Base-by-base conservation (phyloP, 2,888 invertebrate genomes). In the Carpatolechia fugitivella region DNA sequence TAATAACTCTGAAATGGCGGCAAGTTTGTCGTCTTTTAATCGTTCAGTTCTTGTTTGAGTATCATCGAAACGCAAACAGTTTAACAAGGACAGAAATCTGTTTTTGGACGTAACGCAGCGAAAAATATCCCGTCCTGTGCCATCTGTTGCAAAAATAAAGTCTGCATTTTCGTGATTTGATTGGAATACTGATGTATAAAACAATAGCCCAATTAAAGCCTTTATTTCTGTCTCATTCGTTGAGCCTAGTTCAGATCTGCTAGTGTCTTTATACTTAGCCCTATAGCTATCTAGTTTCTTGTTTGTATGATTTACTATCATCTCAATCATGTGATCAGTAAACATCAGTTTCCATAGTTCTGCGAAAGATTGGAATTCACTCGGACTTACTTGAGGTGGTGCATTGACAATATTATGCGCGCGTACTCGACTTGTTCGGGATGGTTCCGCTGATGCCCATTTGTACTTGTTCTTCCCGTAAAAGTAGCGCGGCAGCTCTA, bases 21-120 rank as follows among this genome's bases (percentile, higher is more conserved):
- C 61, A 7, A 63, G 48, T 50, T 48, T 31, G 54, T 63, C 61
- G 20, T 54, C 44, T 56, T 64, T 56, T 41, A 59, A 40, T 50
- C 63, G 56, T 54, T 64, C 57, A 33, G 54, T 33, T 52, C 63
- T 56, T 11, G 54, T 59, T 24, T 44, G 49, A 29, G 46, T 7
- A 49, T 67, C 56, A 56, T 66, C 67, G 54, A 65, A 64, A 29
- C 67, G 50, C 7, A 68, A 44, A 50, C 59, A 63, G 38, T 57
- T 60, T 8, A 63, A 18, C 14, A 60, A 47, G 46, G 36, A 10
- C 6, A 24, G 14, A 50, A 61, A 61, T 41, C 61, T 16, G 14
- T 46, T 44, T 41, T 57, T n/a, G n/a, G 63, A 63, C 60, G 62
- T 60, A 7, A 59, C 57, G n/a, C 56, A 55, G 4, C 62, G 56